Evolutionary conservation across 2,888 invertebrate species (phyloP).

Genomic region (Dynastes tityus): DNA sequence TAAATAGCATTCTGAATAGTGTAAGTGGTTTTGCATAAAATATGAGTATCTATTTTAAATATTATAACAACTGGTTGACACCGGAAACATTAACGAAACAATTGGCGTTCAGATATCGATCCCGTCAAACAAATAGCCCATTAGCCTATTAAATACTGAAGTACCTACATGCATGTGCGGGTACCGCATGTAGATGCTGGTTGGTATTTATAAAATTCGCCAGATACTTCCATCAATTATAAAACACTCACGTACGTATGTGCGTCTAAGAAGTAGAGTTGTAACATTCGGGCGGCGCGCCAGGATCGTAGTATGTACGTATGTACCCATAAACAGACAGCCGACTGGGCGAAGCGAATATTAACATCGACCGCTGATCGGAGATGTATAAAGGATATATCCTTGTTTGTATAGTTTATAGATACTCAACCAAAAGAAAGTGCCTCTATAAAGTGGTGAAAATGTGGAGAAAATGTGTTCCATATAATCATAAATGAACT

Average conservation of each 20-base stretch:
- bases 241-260: neutral
- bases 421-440: too few species aligned
- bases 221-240: neutral
- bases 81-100: conserved; percentile 48
- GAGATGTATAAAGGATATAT: too few species aligned
- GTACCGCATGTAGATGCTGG: conserved; percentile 29
- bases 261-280: neutral
- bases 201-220: conserved; percentile 27
- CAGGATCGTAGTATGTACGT: too few species aligned
- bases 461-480: too few species aligned
- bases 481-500: too few species aligned
- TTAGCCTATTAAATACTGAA: conserved; percentile 40
- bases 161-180: conserved; percentile 38
- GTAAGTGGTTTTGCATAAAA: conserved; percentile 25
- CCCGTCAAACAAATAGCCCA: conserved; percentile 41
- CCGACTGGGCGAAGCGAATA: too few species aligned
- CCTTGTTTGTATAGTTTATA: too few species aligned
- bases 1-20: conserved; percentile 21
- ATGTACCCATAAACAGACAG: too few species aligned
- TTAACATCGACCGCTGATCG: too few species aligned
- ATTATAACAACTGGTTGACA: conserved; percentile 31
- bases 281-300: too few species aligned
- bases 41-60: conserved; percentile 27
- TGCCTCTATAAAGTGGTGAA: too few species aligned
- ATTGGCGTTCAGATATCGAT: conserved; percentile 44